These are phyloP conservation scores for Phalera bucephala DNA, from an alignment of 2,888 invertebrate species.

Conservation along the genomic window DNA sequence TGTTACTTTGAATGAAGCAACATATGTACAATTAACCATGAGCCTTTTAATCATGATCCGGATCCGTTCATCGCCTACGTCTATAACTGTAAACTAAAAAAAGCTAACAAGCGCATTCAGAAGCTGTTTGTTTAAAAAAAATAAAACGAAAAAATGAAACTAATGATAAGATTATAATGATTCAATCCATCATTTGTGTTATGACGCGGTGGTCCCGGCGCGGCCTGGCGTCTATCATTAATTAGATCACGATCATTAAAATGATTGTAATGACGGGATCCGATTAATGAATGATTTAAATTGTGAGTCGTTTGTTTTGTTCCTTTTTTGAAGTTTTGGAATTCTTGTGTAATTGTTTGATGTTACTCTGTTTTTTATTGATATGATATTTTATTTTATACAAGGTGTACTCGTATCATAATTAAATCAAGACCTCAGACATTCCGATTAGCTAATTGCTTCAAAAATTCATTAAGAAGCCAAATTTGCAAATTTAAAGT, in stretches of 20 bases:
- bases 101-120: not conserved
- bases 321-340: slow-evolving; percentile 3
- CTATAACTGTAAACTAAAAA: not conserved
- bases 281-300: slow-evolving; percentile 10
- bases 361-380: too few species aligned
- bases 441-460: too few species aligned
- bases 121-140: slow-evolving; percentile 3
- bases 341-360: slow-evolving; percentile 9
- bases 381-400: too few species aligned
- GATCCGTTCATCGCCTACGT: not conserved
- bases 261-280: slow-evolving; percentile 40
- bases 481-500: too few species aligned
- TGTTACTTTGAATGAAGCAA: too few species aligned
- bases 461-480: too few species aligned
- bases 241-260: slow-evolving; percentile 60
- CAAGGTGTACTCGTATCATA: too few species aligned
- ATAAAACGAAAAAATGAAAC: slow-evolving; percentile 5
- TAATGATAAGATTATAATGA: slow-evolving; percentile 50
- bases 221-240: slow-evolving; percentile 44
- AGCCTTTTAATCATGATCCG: too few species aligned
- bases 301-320: slow-evolving; percentile 1
- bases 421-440: too few species aligned
- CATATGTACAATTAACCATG: too few species aligned
- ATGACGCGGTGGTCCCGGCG: slow-evolving; percentile 55
- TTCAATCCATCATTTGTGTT: slow-evolving; percentile 56